These are phyloP conservation scores for Rallus limicola DNA, from an alignment of 2,113 vertebrate genomes.

Conservation along the genomic window DNA sequence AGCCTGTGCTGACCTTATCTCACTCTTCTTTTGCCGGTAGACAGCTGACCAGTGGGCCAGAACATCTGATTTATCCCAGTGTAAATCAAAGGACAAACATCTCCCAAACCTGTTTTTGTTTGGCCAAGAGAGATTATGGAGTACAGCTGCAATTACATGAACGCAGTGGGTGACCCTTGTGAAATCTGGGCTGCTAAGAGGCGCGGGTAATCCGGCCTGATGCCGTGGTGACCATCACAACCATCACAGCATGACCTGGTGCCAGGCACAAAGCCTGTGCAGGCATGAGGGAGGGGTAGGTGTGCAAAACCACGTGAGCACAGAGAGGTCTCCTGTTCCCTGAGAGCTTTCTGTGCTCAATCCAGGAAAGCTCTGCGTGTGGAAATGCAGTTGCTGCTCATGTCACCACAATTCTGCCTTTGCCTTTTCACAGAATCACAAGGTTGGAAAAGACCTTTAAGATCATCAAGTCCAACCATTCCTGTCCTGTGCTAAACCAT, in stretches of 20 bases:
- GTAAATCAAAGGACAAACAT: slow-evolving; percentile 38
- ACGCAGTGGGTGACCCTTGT: not conserved
- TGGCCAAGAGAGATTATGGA: not conserved
- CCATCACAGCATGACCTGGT: not conserved
- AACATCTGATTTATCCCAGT: slow-evolving; percentile 21
- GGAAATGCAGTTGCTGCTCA: not conserved
- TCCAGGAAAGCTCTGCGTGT: not conserved
- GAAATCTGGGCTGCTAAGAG: not conserved
- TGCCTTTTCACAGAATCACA: too few relatives aligned
- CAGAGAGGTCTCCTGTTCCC: not conserved
- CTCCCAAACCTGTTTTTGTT: not conserved
- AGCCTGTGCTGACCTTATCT: slow-evolving; percentile 29
- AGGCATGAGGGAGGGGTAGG: not conserved
- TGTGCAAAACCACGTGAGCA: not conserved
- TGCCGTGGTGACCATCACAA: not conserved
- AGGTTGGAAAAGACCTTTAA: too few relatives aligned
- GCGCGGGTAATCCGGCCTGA: not conserved
- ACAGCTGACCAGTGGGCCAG: not conserved
- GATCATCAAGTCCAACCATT: too few relatives aligned
- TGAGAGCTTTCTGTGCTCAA: not conserved
- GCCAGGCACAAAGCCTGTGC: not conserved
- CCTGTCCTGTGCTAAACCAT: too few relatives aligned
- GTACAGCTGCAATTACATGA: not conserved
- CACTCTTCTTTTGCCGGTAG: not conserved
- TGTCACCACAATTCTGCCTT: not conserved